Conservation (phyloP, 2,888 invertebrate genomes). For the Neocrepidodera transversa region DNA sequence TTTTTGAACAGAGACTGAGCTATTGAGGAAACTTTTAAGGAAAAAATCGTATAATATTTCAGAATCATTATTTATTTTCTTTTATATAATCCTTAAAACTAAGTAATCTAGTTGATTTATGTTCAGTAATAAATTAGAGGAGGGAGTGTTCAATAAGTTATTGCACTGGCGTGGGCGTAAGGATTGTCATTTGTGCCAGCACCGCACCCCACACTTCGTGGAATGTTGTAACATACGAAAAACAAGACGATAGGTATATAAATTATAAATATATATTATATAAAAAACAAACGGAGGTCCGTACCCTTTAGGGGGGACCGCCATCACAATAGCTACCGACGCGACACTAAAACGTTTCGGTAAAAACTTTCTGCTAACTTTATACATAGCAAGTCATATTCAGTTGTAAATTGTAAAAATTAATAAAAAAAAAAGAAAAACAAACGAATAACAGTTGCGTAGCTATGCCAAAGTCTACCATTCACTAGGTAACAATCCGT, state of each 20-base stretch:
- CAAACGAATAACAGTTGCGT: conserved; percentile 55
- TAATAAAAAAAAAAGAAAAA: conserved; percentile 24
- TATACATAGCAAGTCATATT: conserved; percentile 52
- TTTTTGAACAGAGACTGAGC: no score
- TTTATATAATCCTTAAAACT: conserved; percentile 58
- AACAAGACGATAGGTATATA: conserved; percentile 58
- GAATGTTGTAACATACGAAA: conserved; percentile 55
- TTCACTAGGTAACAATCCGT: conserved; percentile 60
- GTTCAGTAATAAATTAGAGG: conserved; percentile 57
- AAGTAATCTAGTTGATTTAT: conserved; percentile 54
- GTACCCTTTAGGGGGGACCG: conserved; percentile 41
- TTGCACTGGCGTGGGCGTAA: conserved; percentile 58
- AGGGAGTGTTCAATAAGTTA: conserved; percentile 58
- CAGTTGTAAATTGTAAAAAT: conserved; percentile 34
- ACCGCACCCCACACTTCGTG: conserved; percentile 56
- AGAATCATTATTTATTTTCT: conserved; percentile 43
- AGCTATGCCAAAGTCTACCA: conserved; percentile 54
- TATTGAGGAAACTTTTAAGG: conserved; percentile 16
- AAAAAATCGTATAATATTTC: conserved; percentile 18
- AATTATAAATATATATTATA: conserved; percentile 59
- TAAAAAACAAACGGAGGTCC: conserved; percentile 56
- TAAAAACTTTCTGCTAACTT: conserved; percentile 53
- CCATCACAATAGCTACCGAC: conserved; percentile 61
- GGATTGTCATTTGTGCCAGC: conserved; percentile 58
- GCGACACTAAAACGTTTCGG: conserved; percentile 56